Percentiles rank a stretch among this genome's conserved stretches.
Evolutionary conservation across 2,888 invertebrate genomes (phyloP).

Genomic region (Drosophila monieri): DNA sequence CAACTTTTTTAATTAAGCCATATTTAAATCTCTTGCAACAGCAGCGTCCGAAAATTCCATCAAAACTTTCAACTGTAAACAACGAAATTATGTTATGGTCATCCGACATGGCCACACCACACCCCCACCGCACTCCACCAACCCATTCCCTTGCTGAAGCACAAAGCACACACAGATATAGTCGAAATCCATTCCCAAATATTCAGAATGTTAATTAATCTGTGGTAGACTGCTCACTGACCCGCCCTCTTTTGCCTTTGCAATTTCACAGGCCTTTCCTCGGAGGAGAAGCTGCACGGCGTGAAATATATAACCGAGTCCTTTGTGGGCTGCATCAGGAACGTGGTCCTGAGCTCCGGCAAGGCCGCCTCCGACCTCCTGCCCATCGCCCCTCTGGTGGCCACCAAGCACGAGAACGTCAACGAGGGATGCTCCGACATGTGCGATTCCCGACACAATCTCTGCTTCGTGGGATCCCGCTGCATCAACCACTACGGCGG

Average conservation of each 20-base stretch:
- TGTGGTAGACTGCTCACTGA: constrained; percentile 42
- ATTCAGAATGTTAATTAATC: constrained; percentile 75
- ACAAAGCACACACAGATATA: constrained; percentile 19
- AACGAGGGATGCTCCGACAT: constrained; percentile 94
- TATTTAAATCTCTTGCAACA: constrained; percentile 51
- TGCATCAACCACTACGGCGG: constrained; percentile 97
- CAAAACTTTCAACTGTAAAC: constrained; percentile 63
- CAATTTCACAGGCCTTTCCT: constrained; percentile 88
- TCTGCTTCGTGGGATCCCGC: constrained; percentile 93
- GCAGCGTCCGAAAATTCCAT: constrained; percentile 33
- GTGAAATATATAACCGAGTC: constrained; percentile 97
- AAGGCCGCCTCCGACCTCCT: constrained; percentile 93
- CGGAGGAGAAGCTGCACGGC: constrained; percentile 94
- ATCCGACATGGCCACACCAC: constrained; percentile 3
- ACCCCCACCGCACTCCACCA: no score
- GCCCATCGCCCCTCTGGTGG: constrained; percentile 92
- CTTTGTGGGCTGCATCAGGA: constrained; percentile 95
- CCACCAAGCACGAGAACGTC: constrained; percentile 94
- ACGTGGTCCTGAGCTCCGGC: constrained; percentile 93
- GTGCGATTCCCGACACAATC: constrained; percentile 91
- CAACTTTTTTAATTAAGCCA: constrained; percentile 73
- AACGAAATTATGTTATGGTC: constrained; percentile 58
- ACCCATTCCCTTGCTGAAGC: background rate
- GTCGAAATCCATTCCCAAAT: constrained; percentile 66
- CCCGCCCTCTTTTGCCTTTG: background rate